Base-by-base conservation (phyloP, 92 coral and sea anemone species). In the Palythoa caribaeorum region DNA sequence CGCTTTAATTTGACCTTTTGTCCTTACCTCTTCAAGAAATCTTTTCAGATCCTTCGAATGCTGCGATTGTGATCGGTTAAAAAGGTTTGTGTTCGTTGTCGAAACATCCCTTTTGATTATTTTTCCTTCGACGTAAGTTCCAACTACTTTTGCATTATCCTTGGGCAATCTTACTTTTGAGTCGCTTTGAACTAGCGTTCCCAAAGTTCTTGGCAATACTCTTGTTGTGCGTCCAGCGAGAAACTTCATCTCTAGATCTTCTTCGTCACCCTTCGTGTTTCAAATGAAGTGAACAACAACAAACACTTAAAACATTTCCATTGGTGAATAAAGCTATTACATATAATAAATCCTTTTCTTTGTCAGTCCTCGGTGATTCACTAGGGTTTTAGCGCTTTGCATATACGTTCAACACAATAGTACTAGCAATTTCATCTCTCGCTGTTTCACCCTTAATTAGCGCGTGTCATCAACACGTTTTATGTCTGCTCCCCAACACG, bases 11-110 rank as follows among this genome's bases (percentile, higher is more conserved):
- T 68, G 51, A 63, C 71, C 37, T 76, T 20, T 11, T 3, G 13
- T 16, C 8, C 89, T 76, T 62, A 97, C 99, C 98, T 97, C 99
- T 83, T 95, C 98, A 20, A 97, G 87, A 87, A 97, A 97, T 81
- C 96, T 87, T 76, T 90, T 94, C 60, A 97, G 80, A 55, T 97
- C 99, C 15, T 83, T 70, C 20, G 90, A 80, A 19, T 71, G 54
- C 21, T 89, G 88, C 38, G 93, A 80, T 68, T 89, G 88, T 50
- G 93, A 80, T 68, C 59, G 37, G 5, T 75, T 79, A 55, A 75
- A 90, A 71, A 87, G 73, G 90, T 90, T 87, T 76, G 66, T 75
- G 73, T 57, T 66, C 3, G 93, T 28, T 20, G 86, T 81, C 21
- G 86, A 48, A 81, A 81, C 19, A 20, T 81, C 76, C 28, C 86